phyloP scores from a whole-genome alignment of 1,140 invertebrate genomes.

The Euschistus heros region DNA sequence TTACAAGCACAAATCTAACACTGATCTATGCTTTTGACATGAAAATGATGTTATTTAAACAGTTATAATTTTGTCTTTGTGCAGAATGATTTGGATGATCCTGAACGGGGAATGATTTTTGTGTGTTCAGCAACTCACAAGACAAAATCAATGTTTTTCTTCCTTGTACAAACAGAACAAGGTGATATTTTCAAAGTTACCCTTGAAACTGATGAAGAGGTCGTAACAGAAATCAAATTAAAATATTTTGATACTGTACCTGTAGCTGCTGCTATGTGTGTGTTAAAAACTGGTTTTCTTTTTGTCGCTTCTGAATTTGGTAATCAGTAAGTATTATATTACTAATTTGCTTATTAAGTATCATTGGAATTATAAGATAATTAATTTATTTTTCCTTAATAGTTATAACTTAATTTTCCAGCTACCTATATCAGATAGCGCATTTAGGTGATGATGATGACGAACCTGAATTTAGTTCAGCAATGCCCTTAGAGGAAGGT shows the following conservation, averaged over 20 bases:
- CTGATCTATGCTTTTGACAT: no score
- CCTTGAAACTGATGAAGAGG: constrained; percentile 93
- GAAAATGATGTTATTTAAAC: no score
- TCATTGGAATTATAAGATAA: no score
- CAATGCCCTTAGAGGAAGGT: constrained; percentile 95
- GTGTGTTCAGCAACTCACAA: constrained; percentile 98
- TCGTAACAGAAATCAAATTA: constrained; percentile 96
- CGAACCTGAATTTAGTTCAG: constrained; percentile 97
- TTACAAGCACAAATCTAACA: no score
- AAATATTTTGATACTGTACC: constrained; percentile 99
- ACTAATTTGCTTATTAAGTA: no score
- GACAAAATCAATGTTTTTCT: constrained; percentile 99
- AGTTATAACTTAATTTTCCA: constrained; percentile 37
- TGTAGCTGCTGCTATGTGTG: constrained; percentile 90
- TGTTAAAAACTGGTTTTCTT: constrained; percentile 95
- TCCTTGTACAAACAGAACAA: constrained; percentile 87
- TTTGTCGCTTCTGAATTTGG: constrained; percentile 99
- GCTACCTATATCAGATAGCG: constrained; percentile 97
- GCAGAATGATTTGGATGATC: constrained; percentile 97
- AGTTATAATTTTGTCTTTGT: constrained; percentile 29
- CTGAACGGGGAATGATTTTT: constrained; percentile 98
- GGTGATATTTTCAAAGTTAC: constrained; percentile 98
- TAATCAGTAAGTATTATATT: constrained; percentile 79
- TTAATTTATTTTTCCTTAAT: not conserved
- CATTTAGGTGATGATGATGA: constrained; percentile 98